A percentile compares a stretch with the other conserved stretches of the same genome.
Conservation (phyloP, 2,888 invertebrate species). For the Argyresthia albistria region DNA sequence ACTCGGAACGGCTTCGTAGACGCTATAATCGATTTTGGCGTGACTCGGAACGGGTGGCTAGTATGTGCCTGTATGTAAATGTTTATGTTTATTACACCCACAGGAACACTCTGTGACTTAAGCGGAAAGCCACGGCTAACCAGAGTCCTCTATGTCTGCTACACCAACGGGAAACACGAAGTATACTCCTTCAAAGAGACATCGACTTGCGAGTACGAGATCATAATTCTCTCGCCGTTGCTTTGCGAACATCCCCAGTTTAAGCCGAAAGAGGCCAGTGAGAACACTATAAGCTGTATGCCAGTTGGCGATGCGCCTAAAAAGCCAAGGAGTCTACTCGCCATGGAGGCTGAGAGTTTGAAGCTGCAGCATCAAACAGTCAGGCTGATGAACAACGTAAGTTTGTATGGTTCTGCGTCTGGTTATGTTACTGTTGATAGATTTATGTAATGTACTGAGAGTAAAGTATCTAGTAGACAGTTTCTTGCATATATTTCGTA, state of each 20-base stretch:
- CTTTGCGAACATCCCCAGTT: conserved; percentile 93
- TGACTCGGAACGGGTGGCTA: too few relatives aligned
- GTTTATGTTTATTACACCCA: neutral
- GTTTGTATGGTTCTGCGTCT: conserved; percentile 10
- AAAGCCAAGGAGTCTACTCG: conserved; percentile 80
- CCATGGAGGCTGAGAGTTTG: conserved; percentile 80
- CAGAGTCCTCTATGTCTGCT: conserved; percentile 90
- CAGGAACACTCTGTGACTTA: conserved; percentile 88
- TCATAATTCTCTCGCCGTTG: conserved; percentile 87
- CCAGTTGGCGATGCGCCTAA: conserved; percentile 77
- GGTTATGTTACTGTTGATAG: too few relatives aligned
- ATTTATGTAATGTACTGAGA: too few relatives aligned
- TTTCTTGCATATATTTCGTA: neutral
- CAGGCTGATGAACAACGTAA: conserved; percentile 39
- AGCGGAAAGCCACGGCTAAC: conserved; percentile 88
- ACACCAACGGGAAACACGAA: conserved; percentile 90
- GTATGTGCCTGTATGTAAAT: neutral
- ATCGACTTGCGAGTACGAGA: conserved; percentile 95
- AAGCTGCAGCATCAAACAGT: conserved; percentile 76
- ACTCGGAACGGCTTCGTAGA: too few relatives aligned
- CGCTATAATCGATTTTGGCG: too few relatives aligned
- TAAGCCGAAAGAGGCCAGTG: conserved; percentile 82
- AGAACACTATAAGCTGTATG: conserved; percentile 82
- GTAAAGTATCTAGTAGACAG: neutral
- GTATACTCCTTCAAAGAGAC: conserved; percentile 94